phyloP scores from a whole-genome alignment of 2,113 vertebrate species.

The Dolichotis patagonum region DNA sequence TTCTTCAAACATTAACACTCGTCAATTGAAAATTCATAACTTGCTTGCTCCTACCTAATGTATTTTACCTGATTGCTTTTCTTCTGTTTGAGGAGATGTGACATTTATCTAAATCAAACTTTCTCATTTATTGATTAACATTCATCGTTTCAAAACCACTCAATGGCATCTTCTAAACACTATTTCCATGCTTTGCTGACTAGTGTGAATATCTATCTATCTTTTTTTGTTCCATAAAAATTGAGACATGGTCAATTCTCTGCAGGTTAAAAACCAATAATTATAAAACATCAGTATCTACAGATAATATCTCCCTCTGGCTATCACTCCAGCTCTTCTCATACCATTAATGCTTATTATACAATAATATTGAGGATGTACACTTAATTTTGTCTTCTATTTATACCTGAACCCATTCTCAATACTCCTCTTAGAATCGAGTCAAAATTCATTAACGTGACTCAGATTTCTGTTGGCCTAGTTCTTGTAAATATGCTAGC shows the following conservation, averaged over 20 bases:
- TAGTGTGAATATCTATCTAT: neutral
- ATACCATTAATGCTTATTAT: neutral
- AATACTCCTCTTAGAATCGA: neutral
- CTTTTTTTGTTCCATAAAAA: neutral
- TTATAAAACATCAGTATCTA: neutral
- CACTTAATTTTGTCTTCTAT: neutral
- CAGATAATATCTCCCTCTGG: neutral
- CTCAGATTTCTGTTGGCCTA: neutral
- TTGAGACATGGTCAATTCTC: neutral
- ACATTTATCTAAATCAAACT: neutral
- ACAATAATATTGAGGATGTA: neutral
- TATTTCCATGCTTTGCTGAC: neutral
- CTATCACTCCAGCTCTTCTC: neutral
- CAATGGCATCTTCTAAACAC: neutral
- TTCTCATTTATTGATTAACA: neutral
- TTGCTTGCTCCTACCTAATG: neutral
- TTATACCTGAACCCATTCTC: neutral
- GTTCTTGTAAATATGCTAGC: neutral
- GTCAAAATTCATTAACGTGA: neutral
- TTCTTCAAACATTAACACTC: neutral
- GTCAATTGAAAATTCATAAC: neutral
- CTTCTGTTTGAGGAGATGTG: neutral
- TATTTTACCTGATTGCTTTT: neutral
- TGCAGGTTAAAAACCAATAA: neutral
- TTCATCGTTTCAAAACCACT: neutral